Percentiles rank a stretch among this genome's conserved stretches.
phyloP scores from a whole-genome alignment of 2,888 invertebrate genomes.

The Papilio gigon region DNA sequence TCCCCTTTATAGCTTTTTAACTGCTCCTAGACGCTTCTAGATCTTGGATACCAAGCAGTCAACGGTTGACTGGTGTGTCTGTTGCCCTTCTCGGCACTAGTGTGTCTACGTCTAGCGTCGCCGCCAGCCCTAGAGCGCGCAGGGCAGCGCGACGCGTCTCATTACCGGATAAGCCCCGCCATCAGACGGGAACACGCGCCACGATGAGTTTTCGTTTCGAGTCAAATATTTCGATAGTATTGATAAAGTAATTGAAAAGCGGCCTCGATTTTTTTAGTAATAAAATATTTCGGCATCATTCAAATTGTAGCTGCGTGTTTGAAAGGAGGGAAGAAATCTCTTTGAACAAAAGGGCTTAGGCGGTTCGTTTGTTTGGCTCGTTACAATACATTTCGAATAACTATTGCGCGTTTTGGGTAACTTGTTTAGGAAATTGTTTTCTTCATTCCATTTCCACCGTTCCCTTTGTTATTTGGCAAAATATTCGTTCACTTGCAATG shows the following conservation, averaged over 20 bases:
- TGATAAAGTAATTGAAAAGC: background rate
- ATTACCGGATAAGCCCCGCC: constrained; percentile 11
- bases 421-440: constrained; percentile 13
- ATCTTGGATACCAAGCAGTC: background rate
- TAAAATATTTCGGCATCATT: background rate
- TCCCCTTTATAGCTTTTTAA: too few species aligned
- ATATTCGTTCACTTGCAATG: background rate
- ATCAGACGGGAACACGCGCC: constrained; percentile 7
- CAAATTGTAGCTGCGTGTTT: background rate
- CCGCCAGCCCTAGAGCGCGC: background rate
- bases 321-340: background rate
- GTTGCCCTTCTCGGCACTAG: background rate
- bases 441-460: constrained; percentile 13
- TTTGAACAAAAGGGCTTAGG: background rate
- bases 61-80: background rate
- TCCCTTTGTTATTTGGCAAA: constrained; percentile 9
- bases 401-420: background rate
- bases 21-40: too few species aligned
- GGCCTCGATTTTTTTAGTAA: background rate
- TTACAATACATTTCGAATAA: constrained; percentile 4
- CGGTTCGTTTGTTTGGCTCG: background rate
- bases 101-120: background rate
- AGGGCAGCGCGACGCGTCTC: background rate
- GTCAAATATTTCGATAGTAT: background rate
- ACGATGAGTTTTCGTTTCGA: constrained; percentile 5